Evolutionary conservation across 2,113 vertebrate species (phyloP).

Genomic region (Sinocyclocheilus grahami): DNA sequence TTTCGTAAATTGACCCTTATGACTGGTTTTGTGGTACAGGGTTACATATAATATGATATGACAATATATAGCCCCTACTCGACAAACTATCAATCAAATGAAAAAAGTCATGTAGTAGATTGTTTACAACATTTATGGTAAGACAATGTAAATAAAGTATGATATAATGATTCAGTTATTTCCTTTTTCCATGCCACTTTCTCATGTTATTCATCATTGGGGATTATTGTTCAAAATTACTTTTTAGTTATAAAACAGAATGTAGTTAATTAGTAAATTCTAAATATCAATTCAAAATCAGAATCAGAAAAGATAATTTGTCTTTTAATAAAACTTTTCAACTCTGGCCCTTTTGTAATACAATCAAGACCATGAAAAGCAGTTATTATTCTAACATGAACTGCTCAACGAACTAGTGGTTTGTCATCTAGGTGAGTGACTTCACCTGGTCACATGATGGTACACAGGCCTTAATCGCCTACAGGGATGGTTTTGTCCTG

Average conservation of each 20-base stretch:
- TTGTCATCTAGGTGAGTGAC: conserved; percentile 86
- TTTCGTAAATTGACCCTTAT: too few species aligned
- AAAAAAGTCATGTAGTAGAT: too few species aligned
- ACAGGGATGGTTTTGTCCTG: conserved; percentile 95
- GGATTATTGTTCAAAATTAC: not conserved
- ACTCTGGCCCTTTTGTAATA: not conserved
- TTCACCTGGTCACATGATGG: conserved; percentile 99
- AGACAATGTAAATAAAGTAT: not conserved
- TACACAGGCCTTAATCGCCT: conserved; percentile 97
- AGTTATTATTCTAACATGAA: not conserved
- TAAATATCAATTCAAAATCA: not conserved
- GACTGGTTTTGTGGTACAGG: too few species aligned
- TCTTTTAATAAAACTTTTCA: not conserved
- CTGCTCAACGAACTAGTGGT: not conserved
- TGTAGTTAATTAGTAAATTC: not conserved
- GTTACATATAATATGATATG: too few species aligned
- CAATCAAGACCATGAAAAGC: not conserved
- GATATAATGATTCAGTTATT: not conserved
- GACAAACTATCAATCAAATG: too few species aligned
- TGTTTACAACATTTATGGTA: too few species aligned
- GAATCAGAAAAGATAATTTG: too few species aligned
- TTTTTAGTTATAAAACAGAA: not conserved
- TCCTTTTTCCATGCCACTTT: not conserved
- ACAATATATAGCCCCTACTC: too few species aligned
- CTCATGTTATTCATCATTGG: not conserved